Evolutionary conservation across 2,113 vertebrate genomes (phyloP), one percentile per base, ranked within the genome.

Genomic region (Pelecanoides urinatrix): DNA sequence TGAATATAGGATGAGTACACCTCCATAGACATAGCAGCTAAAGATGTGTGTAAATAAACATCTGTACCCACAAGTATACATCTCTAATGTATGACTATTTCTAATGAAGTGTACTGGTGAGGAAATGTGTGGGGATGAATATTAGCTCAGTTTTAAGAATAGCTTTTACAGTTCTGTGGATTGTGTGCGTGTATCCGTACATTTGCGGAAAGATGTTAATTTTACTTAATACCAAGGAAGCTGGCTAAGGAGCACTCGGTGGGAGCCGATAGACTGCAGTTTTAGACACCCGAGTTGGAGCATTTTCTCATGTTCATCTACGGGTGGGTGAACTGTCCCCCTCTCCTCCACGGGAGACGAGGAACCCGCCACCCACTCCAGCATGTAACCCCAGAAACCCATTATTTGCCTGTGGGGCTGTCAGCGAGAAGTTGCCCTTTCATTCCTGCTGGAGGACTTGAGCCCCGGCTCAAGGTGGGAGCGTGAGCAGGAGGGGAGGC

Each of bases 161-260:
- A 67, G 14, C 8, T 84, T 86, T 77, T 74, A 27, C 22, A 11
- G 38, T 42, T 86, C 47, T 23, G 34, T 34, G 36, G 23, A 25
- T 12, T 4, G 17, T n/a, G 22, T 47, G 44, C 3, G 0, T 50
- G 12, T 30, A 27, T 16, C 26, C 4, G 1, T 30, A 44, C 26
- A 19, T 61, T 58, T 80, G 58, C 6, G 6, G 42, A 6, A 59
- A 40, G 4, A 16, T 34, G 20, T 44, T 88, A 44, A 47, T 59
- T 93, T 92, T 73, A 59, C 27, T 59, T 61, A n/a, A 14, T 29
- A 25, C 9, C 38, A 25, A 56, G 26, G 34, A 74, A 23, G 23
- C 7, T 66, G 29, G 11, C 55, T 73, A 58, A 90, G 34, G 38
- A 40, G 38, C 38, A 45, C 89, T 25, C 30, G 0, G 29, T 58